Evolutionary conservation across 2,797 vertebrate species (phyloP), one percentile per base, ranked within the genome.

Genomic region (Diceros bicornis): DNA sequence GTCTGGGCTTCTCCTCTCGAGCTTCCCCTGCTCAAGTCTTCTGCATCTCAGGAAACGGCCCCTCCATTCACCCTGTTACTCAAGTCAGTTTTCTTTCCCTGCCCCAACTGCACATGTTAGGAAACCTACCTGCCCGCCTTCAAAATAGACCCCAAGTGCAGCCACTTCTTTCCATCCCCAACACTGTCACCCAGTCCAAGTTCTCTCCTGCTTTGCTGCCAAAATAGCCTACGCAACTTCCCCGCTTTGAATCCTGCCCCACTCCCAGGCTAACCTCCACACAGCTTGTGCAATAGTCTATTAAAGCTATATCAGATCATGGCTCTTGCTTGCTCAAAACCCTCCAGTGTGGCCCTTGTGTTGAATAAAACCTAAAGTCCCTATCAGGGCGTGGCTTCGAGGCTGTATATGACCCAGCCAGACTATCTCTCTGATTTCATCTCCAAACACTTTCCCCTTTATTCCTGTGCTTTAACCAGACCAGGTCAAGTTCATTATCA

Each of bases 311-410:
- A 68, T 50, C 34, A 50, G 2, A 72, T 83, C 14, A 50, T 20
- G 69, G 10, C 29, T 66, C 37, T 34, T 34, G 41, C 23, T 92
- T 47, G 62, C 12, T 87, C 50, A 29, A 44, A 78, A 95, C 14
- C 3, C 23, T 69, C 47, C 41, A 88, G 1, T 47, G 14, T 8
- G 77, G 10, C 1, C 17, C 37, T 86, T 23, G 29, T 10, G 25
- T 32, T 57, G 72, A 95, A 64, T 29, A 66, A 77, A 96, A 81
- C 47, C 52, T 66, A 66, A 55, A 71, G 74, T 78, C n/a, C 18
- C 23, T 50, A 61, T n/a, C 17, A 68, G 29, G 34, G 1, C 41
- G 1, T 47, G 4, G 9, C 37, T 79, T 79, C 59, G 50, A 61
- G 44, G 1, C 21, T 37, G 0, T 62, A 14, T 20, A 2, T 25